Percentiles rank a stretch among this genome's conserved stretches.
Evolutionary conservation across 1,140 invertebrate species (phyloP).

Genomic region (Polyergus mexicanus): DNA sequence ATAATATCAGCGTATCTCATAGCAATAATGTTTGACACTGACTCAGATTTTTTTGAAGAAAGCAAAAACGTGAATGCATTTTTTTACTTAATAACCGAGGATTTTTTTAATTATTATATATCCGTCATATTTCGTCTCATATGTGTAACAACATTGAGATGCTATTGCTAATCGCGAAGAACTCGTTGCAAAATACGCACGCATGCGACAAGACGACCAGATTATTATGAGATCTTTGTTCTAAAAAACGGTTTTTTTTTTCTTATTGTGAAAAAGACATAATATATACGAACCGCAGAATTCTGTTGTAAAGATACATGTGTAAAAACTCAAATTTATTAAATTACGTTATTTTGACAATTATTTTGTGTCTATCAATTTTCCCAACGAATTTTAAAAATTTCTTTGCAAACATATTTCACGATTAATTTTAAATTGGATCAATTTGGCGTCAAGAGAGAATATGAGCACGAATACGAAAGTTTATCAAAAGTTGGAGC

Average conservation of each 20-base stretch:
- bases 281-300: background rate
- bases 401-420: background rate
- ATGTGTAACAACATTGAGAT: background rate
- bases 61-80: background rate
- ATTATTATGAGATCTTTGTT: background rate
- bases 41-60: background rate
- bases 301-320: background rate
- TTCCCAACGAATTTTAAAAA: background rate
- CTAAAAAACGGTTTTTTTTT: background rate
- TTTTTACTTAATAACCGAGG: too few relatives aligned
- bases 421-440: background rate
- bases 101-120: background rate
- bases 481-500: conserved; percentile 2
- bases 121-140: background rate
- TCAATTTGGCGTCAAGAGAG: background rate
- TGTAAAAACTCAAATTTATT: background rate
- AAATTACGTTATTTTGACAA: background rate
- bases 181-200: background rate
- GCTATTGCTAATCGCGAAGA: conserved; percentile 14
- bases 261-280: background rate
- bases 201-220: background rate
- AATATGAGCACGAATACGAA: background rate
- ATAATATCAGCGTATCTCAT: background rate
- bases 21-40: background rate
- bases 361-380: background rate